These are phyloP conservation scores for Cisticola juncidis DNA, from an alignment of 2,113 vertebrate species.

Conservation along the genomic window DNA sequence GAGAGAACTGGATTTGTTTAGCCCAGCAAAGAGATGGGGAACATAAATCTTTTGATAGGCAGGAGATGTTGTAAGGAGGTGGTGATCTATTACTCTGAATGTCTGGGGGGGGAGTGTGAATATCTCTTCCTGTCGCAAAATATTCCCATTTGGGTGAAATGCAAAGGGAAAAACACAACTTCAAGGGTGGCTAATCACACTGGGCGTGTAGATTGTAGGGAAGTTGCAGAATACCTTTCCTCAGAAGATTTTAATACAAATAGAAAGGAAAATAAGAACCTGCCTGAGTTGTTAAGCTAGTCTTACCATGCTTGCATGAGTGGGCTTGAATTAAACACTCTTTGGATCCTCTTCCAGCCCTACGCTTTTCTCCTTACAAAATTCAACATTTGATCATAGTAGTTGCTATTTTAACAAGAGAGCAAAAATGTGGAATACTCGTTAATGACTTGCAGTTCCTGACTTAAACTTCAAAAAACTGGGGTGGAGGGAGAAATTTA, in stretches of 20 bases:
- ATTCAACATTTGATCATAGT: conserved; percentile 10
- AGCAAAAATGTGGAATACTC: background rate
- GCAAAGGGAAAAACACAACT: background rate
- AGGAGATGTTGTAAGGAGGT: background rate
- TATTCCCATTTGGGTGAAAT: background rate
- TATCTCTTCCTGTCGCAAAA: background rate
- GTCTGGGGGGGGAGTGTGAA: background rate
- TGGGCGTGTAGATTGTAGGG: background rate
- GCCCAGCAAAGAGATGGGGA: background rate
- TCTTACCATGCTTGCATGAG: background rate
- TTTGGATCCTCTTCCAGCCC: conserved; percentile 3
- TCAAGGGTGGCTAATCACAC: background rate
- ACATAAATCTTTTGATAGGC: background rate
- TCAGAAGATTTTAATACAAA: background rate
- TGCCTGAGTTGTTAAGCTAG: background rate
- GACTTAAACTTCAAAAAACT: background rate
- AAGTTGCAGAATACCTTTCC: background rate
- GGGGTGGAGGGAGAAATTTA: background rate
- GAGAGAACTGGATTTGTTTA: conserved; percentile 24
- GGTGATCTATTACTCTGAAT: background rate
- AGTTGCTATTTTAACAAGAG: conserved; percentile 17
- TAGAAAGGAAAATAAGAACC: background rate
- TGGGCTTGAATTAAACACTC: conserved; percentile 22
- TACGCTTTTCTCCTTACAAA: background rate
- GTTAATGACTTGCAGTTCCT: background rate